These are phyloP conservation scores for Crenichthys baileyi DNA, from an alignment of 2,797 vertebrate genomes.

Conservation along the genomic window DNA sequence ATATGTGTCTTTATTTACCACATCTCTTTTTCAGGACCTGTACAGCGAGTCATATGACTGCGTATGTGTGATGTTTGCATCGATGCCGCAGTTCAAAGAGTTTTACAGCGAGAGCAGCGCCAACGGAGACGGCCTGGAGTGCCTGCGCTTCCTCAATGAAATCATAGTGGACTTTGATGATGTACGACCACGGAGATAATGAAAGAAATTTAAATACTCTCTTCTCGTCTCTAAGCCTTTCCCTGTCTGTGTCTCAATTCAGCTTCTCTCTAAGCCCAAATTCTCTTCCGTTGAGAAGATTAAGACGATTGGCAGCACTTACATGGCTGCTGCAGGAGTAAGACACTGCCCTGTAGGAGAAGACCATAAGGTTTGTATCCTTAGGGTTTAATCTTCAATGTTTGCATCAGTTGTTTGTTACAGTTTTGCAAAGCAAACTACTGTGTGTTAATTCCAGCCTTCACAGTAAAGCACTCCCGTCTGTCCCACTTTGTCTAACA, in stretches of 20 bases:
- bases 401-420: background rate
- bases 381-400: background rate
- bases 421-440: background rate
- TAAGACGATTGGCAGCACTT: conserved; percentile 92
- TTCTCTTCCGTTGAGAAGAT: conserved; percentile 91
- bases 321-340: conserved; percentile 91
- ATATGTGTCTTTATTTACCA: background rate
- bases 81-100: conserved; percentile 90
- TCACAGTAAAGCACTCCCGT: background rate
- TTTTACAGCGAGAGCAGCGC: conserved; percentile 88
- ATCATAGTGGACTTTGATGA: conserved; percentile 93
- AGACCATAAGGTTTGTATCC: conserved; percentile 77
- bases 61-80: conserved; percentile 92
- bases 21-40: conserved; percentile 81
- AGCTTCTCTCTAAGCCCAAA: conserved; percentile 89
- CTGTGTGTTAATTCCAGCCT: background rate
- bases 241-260: conserved; percentile 10
- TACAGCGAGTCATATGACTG: conserved; percentile 89
- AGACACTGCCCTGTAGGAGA: conserved; percentile 74
- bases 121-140: conserved; percentile 89
- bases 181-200: conserved; percentile 66
- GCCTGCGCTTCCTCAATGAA: conserved; percentile 91
- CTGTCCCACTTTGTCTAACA: background rate
- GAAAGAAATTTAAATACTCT: background rate
- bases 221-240: background rate